Evolutionary conservation across 1,140 invertebrate species (phyloP), one percentile per base, ranked within the genome.

Genomic region (Melanaphis sacchari): DNA sequence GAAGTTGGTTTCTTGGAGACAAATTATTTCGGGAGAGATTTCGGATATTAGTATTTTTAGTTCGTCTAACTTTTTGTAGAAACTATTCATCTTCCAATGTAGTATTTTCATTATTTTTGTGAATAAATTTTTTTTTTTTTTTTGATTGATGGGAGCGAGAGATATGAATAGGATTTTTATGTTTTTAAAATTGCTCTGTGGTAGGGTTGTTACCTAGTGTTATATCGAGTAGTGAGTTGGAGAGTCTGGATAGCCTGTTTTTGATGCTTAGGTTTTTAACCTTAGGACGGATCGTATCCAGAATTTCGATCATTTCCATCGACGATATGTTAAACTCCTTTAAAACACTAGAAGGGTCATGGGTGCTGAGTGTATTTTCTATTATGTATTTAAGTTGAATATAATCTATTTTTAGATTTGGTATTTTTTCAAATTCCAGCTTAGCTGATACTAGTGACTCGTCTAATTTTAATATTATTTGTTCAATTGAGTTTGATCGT

Each of bases 51-150:
- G 49, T 90, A 90, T 15, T 90, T 90, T 54, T 36, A 90, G 9
- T 52, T 90, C n/a, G n/a, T 90, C n/a, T n/a, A 59, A 0, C 36
- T 59, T 90, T 90, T 52, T 54, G 21, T 52, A 38, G 36, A 90
- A 38, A 31, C 88, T n/a, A 54, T 90, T 90, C 7, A 54, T 18
- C 36, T 90, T 90, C 52, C 49, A 90, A 7, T 90, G 88, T 54
- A 90, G 31, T 59, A 81, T 40, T 84, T 38, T 84, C 15, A 41
- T 40, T 40, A 24, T 82, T 82, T n/a, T n/a, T n/a, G n/a, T n/a
- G n/a, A n/a, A n/a, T n/a, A n/a, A n/a, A 15, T 49, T 21, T 22
- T 84, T 41, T 41, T 85, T 85, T 85, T 85, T 26, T 85, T 41
- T 22, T 31, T 31, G 8, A 31, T 81, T 81, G 24, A 31, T 59